phyloP scores from a whole-genome alignment of 1,140 invertebrate genomes.

The Sycobia sp. region DNA sequence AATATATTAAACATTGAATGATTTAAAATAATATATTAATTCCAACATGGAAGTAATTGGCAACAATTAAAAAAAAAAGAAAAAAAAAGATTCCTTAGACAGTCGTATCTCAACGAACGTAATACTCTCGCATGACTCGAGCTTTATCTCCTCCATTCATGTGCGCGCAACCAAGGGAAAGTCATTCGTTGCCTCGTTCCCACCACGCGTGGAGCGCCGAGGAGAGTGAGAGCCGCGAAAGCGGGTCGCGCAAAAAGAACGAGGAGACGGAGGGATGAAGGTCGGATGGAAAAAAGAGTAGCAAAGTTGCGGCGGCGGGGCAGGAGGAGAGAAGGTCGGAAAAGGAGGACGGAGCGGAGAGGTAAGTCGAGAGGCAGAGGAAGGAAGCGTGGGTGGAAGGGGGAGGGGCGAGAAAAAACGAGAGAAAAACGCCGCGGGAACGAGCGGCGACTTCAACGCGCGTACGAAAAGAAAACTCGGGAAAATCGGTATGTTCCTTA shows the following conservation, averaged over 20 bases:
- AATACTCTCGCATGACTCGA: constrained; percentile 16
- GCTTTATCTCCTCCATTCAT: constrained; percentile 24
- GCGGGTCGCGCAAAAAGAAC: constrained; percentile 2
- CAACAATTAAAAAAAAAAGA: no score
- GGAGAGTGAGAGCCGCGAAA: no score
- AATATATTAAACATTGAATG: no score
- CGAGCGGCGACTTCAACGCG: constrained; percentile 14
- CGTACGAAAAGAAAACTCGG: constrained; percentile 4
- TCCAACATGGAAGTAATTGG: no score
- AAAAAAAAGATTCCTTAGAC: background rate
- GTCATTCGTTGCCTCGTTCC: constrained; percentile 39
- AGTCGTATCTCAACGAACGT: constrained; percentile 18
- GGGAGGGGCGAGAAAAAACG: constrained; percentile 9
- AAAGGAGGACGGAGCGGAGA: no score
- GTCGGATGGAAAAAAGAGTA: constrained; percentile 20
- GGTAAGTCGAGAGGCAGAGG: no score
- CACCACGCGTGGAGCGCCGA: background rate
- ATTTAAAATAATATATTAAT: no score
- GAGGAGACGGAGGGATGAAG: constrained; percentile 23
- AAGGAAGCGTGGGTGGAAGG: no score
- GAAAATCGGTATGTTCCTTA: no score
- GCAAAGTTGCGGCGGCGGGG: no score
- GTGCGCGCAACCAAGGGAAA: constrained; percentile 16
- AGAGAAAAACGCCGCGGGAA: background rate
- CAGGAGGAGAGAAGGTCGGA: no score